These are phyloP conservation scores for Byasa hedistus DNA, from an alignment of 2,888 invertebrate genomes.

Conservation along the genomic window DNA sequence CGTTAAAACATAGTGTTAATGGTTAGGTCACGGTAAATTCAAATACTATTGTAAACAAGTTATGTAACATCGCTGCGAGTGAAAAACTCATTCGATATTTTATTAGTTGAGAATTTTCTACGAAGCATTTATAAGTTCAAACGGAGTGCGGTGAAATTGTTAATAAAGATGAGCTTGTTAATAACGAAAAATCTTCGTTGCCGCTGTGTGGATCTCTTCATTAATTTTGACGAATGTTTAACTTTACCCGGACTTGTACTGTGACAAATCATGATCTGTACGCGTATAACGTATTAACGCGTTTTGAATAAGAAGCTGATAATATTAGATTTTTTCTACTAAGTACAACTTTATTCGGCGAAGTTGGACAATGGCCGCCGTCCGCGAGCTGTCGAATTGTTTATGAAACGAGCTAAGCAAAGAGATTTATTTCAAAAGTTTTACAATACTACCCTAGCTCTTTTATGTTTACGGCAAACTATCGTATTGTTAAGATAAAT, in stretches of 20 bases:
- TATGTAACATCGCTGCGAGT: neutral
- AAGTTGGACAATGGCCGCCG: neutral
- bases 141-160: neutral
- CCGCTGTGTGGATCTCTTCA: too few species aligned
- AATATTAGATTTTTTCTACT: neutral
- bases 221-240: too few species aligned
- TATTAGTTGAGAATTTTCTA: neutral
- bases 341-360: neutral
- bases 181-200: too few species aligned
- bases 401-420: neutral
- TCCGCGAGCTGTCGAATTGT: neutral
- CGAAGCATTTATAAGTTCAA: neutral
- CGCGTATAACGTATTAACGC: too few species aligned
- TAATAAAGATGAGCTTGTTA: neutral
- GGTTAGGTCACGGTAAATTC: neutral
- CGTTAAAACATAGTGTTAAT: too few species aligned
- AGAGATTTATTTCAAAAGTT: conserved; percentile 1
- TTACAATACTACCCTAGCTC: neutral
- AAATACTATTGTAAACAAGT: neutral
- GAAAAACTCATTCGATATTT: neutral
- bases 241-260: too few species aligned
- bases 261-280: too few species aligned
- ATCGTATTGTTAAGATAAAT: too few species aligned
- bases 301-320: neutral
- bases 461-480: too few species aligned